Conservation (phyloP, 2,113 vertebrate species). For the Heterotis niloticus region DNA sequence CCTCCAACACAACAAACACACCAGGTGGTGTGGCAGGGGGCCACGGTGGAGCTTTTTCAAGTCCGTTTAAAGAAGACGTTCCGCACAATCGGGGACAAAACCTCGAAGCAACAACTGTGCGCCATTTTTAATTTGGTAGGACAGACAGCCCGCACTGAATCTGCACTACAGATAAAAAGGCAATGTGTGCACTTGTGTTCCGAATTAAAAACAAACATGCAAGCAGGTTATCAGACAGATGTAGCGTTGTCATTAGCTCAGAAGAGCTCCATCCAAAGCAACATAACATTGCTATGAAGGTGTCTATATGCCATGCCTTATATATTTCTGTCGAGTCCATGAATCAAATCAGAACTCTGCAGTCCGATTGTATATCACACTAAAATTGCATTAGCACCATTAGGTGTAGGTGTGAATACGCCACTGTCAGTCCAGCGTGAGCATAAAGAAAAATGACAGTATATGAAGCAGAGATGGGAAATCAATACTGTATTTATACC, state of each 20-base stretch:
- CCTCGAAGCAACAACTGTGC: constrained; percentile 1
- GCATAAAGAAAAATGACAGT: constrained; percentile 58
- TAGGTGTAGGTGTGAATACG: constrained; percentile 62
- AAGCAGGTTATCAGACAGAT: neutral
- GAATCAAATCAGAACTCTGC: constrained; percentile 13
- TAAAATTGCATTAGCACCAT: constrained; percentile 49
- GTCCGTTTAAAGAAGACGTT: neutral
- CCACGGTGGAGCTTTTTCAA: neutral
- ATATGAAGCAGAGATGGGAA: constrained; percentile 54
- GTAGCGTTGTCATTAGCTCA: neutral
- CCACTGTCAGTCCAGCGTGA: constrained; percentile 50
- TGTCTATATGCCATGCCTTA: neutral
- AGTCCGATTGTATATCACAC: constrained; percentile 49
- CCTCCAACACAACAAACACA: neutral
- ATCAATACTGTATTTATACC: constrained; percentile 71
- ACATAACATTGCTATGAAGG: neutral
- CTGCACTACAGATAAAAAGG: neutral
- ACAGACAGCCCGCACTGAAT: neutral
- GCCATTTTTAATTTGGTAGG: neutral
- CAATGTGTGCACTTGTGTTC: neutral
- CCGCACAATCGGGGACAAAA: neutral
- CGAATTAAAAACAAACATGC: constrained; percentile 9
- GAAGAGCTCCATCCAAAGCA: constrained; percentile 1
- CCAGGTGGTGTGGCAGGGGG: no score
- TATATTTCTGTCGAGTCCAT: constrained; percentile 5